phyloP scores from a whole-genome alignment of 2,113 vertebrate genomes.

The Stegastes partitus region DNA sequence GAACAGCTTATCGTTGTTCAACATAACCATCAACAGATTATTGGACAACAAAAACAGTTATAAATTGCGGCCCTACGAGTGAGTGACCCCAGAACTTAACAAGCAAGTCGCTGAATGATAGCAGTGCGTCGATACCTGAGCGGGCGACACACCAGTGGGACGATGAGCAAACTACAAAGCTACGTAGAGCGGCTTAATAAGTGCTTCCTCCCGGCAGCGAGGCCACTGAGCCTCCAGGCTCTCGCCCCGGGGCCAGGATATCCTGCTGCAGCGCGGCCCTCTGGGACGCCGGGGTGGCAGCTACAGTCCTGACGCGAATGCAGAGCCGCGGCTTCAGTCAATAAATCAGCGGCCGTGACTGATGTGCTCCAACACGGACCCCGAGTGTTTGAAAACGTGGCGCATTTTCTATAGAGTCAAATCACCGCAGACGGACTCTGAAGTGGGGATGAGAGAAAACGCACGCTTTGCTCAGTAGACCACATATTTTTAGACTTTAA shows the following conservation, averaged over 20 bases:
- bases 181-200: constrained; percentile 15
- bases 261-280: constrained; percentile 47
- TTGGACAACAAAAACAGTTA: too few relatives aligned
- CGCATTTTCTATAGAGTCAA: constrained; percentile 58
- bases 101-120: not conserved
- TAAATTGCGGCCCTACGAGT: not conserved
- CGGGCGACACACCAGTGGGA: not conserved
- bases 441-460: not conserved
- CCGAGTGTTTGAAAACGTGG: constrained; percentile 62
- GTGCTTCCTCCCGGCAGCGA: not conserved
- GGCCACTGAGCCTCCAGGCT: constrained; percentile 37
- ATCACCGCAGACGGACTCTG: constrained; percentile 48
- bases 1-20: too few relatives aligned
- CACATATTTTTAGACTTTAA: not conserved
- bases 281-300: constrained; percentile 46
- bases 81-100: not conserved
- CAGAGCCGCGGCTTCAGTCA: constrained; percentile 56
- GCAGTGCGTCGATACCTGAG: not conserved
- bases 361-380: constrained; percentile 65
- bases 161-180: not conserved
- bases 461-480: not conserved
- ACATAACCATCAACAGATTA: too few relatives aligned
- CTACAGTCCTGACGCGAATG: constrained; percentile 44
- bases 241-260: constrained; percentile 24
- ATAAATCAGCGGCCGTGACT: constrained; percentile 71